Conservation (phyloP, 2,797 vertebrate genomes). For the Galaxias olidus region DNA sequence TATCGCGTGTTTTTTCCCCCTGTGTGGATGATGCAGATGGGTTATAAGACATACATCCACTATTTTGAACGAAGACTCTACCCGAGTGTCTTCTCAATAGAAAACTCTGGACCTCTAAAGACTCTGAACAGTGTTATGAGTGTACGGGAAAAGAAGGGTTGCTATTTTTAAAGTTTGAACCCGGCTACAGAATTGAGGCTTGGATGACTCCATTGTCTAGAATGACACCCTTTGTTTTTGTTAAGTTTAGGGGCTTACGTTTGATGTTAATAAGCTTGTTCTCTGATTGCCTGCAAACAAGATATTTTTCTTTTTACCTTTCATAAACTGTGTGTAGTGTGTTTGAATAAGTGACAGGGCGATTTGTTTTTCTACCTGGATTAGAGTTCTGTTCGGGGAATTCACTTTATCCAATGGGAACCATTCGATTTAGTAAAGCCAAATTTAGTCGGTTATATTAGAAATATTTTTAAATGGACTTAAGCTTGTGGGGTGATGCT, state of each 20-base stretch:
- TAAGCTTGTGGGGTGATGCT: no score
- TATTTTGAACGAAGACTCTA: no score
- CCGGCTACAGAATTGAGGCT: slow-evolving; percentile 5
- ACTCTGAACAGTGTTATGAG: no score
- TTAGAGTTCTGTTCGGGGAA: slow-evolving; percentile 19
- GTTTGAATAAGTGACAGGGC: neutral
- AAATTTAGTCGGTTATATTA: no score
- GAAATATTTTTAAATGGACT: no score
- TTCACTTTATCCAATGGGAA: no score
- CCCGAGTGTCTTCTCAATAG: no score
- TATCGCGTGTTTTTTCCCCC: no score
- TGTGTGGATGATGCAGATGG: no score
- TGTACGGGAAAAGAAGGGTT: slow-evolving; percentile 11
- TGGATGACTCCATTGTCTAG: slow-evolving; percentile 50
- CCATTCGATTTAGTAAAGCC: no score
- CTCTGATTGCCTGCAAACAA: slow-evolving; percentile 47
- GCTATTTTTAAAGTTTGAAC: slow-evolving; percentile 16
- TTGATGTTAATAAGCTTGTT: slow-evolving; percentile 18
- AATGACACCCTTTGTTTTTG: slow-evolving; percentile 46
- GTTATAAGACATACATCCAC: no score
- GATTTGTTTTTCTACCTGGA: slow-evolving; percentile 26
- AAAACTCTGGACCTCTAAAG: no score
- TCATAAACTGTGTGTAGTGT: slow-evolving; percentile 21
- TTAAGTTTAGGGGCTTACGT: slow-evolving; percentile 35
- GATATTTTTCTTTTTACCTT: slow-evolving; percentile 44